These are phyloP conservation scores for Drosophila antonietae DNA, from an alignment of 2,888 invertebrate species.

Conservation along the genomic window DNA sequence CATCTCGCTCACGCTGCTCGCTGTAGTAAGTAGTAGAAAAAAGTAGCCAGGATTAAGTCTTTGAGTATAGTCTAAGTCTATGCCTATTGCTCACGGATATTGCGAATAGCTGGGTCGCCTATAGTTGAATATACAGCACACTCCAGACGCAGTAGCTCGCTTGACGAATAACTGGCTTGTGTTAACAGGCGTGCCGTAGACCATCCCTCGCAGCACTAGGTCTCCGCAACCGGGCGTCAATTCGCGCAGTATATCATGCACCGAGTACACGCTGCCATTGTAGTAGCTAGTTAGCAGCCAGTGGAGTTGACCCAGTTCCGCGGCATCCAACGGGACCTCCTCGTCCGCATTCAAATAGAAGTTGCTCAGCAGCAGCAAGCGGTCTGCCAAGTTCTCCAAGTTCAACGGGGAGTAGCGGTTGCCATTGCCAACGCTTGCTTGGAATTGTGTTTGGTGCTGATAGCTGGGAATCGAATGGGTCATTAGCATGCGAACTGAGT, in stretches of 20 bases:
- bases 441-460: conserved; percentile 57
- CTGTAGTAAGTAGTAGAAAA: conserved; percentile 1
- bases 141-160: conserved; percentile 76
- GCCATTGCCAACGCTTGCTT: conserved; percentile 4
- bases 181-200: conserved; percentile 68
- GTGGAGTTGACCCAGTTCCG: conserved; percentile 71
- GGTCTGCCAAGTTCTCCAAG: conserved; percentile 66
- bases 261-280: conserved; percentile 74
- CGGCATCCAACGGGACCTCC: conserved; percentile 42
- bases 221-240: conserved; percentile 79
- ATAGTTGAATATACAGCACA: conserved; percentile 83
- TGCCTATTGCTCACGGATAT: conserved; percentile 65
- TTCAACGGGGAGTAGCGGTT: conserved; percentile 25
- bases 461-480: conserved; percentile 53
- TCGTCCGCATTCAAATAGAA: conserved; percentile 74
- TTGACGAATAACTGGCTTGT: conserved; percentile 70
- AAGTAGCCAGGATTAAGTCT: too few relatives aligned
- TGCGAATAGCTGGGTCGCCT: conserved; percentile 62
- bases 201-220: conserved; percentile 73
- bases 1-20: conserved; percentile 39
- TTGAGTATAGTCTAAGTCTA: too few relatives aligned
- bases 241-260: conserved; percentile 69
- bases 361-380: conserved; percentile 70
- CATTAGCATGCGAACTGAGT: conserved; percentile 55
- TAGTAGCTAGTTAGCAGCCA: conserved; percentile 74